Base-by-base conservation (phyloP, 37 sponge, comb jelly and placozoan genomes). In the Mnemiopsis leidyi region DNA sequence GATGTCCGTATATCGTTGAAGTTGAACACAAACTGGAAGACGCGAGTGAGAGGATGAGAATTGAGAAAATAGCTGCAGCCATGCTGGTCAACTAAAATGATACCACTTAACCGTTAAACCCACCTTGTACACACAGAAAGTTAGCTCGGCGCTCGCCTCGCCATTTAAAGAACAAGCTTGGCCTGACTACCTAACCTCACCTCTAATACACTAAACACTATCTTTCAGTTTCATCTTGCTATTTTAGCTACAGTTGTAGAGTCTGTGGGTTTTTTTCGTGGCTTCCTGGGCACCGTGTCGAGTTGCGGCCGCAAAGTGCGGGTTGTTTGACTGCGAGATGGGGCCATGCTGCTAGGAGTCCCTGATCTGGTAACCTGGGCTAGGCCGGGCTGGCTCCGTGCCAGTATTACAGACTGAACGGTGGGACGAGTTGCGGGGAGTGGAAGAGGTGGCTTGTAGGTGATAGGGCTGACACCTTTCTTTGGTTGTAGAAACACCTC, bases 371-470 rank as follows among this genome's bases (percentile, higher is more conserved):
- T 48, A 13, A 48, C 61, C 61, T 48, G 61, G 5, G 61, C 61
- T 18, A 48, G 61, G 61, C 61, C 61, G 61, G 61, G 61, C 61
- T 48, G 61, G 13, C 61, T 48, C 61, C 61, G 61, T 48, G 61
- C 61, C 30, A 28, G 75, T 7, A 71, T 18, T 7, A 71, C 75
- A 71, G 25, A 29, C 20, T 71, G 75, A 25, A 71, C 30, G 5
- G 30, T 71, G 5, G 3, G 75, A 5, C 75, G 75, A 23, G 75
- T n/a, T 71, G 75, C 30, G 30, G 75, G 75, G n/a, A 71, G 25
- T 13, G 75, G 75, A 7, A 71, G 75, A 7, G 75, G 75, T 7
- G 75, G 75, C 75, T 71, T 71, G 75, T 71, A 71, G n/a, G 75
- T 71, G 30, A 71, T 28, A 29, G 75, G 75, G 20, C 30, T 71